Evolutionary conservation across 2,888 invertebrate species (phyloP).

Genomic region (Belgica antarctica): DNA sequence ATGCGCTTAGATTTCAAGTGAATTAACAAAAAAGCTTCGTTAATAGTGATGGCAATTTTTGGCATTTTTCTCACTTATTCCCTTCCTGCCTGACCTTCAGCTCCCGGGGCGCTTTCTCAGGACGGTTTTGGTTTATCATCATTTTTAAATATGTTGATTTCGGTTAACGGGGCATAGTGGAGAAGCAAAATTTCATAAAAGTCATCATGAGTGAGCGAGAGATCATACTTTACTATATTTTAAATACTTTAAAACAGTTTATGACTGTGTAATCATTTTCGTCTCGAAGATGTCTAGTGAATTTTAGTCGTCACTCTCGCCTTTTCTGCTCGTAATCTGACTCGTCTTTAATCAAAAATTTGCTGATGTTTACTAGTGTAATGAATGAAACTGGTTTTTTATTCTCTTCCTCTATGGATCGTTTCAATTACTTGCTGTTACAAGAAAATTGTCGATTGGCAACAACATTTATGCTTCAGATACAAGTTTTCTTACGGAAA

Average conservation of each 20-base stretch:
- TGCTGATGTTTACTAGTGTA: slow-evolving; percentile 13
- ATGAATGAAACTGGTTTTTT: not conserved
- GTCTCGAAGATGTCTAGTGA: slow-evolving; percentile 40
- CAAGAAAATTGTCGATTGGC: too few relatives aligned
- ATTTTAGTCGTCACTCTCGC: not conserved
- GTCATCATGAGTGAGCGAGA: slow-evolving; percentile 26
- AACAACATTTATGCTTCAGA: too few relatives aligned
- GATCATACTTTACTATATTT: slow-evolving; percentile 20
- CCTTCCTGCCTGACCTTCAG: not conserved
- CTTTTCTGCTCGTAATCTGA: not conserved
- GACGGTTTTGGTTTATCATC: slow-evolving; percentile 33
- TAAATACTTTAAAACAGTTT: slow-evolving; percentile 26
- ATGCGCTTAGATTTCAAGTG: slow-evolving; percentile 31
- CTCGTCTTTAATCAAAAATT: not conserved
- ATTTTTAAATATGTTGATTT: slow-evolving; percentile 37
- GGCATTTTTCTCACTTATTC: not conserved
- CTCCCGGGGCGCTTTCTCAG: not conserved
- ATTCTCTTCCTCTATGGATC: not conserved
- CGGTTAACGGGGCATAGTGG: too few relatives aligned
- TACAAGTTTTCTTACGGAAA: too few relatives aligned
- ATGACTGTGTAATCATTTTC: slow-evolving; percentile 42
- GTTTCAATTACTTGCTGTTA: not conserved
- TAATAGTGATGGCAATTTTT: not conserved
- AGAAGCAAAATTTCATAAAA: slow-evolving; percentile 33
- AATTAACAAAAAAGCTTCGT: slow-evolving; percentile 33